Conservation (phyloP, 1,140 invertebrate species). For the Habropoda laboriosa region DNA sequence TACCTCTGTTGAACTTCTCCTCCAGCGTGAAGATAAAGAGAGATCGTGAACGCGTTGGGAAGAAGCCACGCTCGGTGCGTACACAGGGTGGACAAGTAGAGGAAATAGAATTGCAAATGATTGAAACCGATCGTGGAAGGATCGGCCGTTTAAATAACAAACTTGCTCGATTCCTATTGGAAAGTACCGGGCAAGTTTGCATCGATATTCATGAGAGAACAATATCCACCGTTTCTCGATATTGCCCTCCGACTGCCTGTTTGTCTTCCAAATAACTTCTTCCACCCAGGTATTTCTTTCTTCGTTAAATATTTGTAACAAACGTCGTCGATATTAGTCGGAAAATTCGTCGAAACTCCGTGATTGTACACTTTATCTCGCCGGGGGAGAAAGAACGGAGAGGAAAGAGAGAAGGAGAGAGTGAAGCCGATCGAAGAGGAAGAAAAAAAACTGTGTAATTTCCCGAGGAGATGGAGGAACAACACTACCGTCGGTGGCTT, state of each 20-base stretch:
- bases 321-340: neutral
- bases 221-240: conserved; percentile 18
- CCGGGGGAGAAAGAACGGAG: too few species aligned
- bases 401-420: too few species aligned
- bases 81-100: too few species aligned
- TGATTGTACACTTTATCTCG: neutral
- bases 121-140: neutral
- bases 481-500: conserved; percentile 8
- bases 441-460: conserved; percentile 15
- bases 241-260: conserved; percentile 13
- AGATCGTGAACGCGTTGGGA: too few species aligned
- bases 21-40: too few species aligned
- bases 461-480: neutral
- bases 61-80: too few species aligned
- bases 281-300: neutral
- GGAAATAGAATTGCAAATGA: too few species aligned
- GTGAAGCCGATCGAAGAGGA: neutral
- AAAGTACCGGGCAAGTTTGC: neutral
- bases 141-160: conserved; percentile 13
- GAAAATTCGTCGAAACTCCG: neutral
- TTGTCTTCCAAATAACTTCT: conserved; percentile 39
- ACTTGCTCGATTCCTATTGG: neutral
- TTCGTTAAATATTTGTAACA: conserved; percentile 36
- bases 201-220: conserved; percentile 26
- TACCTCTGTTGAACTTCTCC: too few species aligned